phyloP scores from a whole-genome alignment of 2,888 invertebrate species.

The Lamellibrachia satsuma region DNA sequence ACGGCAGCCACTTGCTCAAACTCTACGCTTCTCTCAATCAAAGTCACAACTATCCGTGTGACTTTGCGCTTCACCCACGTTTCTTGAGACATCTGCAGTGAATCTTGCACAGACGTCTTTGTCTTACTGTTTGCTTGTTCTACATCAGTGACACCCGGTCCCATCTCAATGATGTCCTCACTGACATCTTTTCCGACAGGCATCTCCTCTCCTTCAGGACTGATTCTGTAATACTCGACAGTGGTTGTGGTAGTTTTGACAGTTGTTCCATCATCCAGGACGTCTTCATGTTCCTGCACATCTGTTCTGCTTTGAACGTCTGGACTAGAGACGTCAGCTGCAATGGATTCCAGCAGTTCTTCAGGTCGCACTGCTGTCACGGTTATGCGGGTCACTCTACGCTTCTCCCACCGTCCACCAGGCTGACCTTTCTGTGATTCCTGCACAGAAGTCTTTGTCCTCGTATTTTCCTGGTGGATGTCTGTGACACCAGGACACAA shows the following conservation, averaged over 20 bases:
- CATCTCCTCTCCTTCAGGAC: neutral
- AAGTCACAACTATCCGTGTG: too few species aligned
- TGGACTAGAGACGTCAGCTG: neutral
- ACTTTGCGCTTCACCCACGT: neutral
- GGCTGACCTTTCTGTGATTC: neutral
- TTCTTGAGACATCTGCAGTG: neutral
- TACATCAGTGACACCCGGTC: slow-evolving; percentile 31
- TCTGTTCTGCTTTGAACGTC: neutral
- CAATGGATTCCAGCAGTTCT: neutral
- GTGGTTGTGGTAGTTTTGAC: slow-evolving; percentile 23
- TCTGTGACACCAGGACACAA: slow-evolving; percentile 34
- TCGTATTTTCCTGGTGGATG: slow-evolving; percentile 9
- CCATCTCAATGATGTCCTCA: slow-evolving; percentile 32
- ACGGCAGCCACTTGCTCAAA: too few species aligned
- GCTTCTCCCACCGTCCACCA: neutral
- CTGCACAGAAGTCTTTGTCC: neutral
- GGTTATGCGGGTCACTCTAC: neutral
- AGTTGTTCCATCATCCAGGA: slow-evolving; percentile 20
- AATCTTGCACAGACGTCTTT: neutral
- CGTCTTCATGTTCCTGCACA: neutral
- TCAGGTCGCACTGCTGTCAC: neutral
- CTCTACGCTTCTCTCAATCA: too few species aligned
- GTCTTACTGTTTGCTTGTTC: neutral
- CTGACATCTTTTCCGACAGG: slow-evolving; percentile 30
- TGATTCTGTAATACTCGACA: neutral